Conservation (phyloP, 2,113 vertebrate genomes). For the Salvator merianae region DNA sequence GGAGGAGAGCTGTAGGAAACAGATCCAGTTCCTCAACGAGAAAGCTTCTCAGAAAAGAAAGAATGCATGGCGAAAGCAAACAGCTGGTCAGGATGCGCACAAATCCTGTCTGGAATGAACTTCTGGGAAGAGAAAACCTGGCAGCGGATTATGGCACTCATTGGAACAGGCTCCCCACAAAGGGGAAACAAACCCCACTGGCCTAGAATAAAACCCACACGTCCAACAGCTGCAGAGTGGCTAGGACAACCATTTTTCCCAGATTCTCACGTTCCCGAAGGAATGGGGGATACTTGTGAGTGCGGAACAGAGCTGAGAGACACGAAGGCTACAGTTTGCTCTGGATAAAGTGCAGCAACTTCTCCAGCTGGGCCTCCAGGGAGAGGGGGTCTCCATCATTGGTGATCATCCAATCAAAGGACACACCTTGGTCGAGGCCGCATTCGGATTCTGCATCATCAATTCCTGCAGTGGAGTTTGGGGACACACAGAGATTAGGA, state of each 20-base stretch:
- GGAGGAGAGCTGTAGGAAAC: too few relatives aligned
- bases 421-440: slow-evolving; percentile 77
- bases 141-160: background rate
- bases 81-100: background rate
- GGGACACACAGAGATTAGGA: background rate
- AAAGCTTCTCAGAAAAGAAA: background rate
- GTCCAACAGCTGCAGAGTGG: background rate
- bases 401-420: slow-evolving; percentile 60
- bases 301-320: background rate
- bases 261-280: too few relatives aligned
- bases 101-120: background rate
- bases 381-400: slow-evolving; percentile 74
- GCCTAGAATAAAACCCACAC: background rate
- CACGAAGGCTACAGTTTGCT: slow-evolving; percentile 54
- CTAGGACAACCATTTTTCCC: background rate
- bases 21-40: too few relatives aligned
- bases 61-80: too few relatives aligned
- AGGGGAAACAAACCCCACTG: too few relatives aligned
- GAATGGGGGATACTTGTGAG: too few relatives aligned
- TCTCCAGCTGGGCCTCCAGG: slow-evolving; percentile 78
- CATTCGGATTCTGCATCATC: slow-evolving; percentile 91
- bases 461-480: slow-evolving; percentile 71
- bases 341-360: slow-evolving; percentile 66
- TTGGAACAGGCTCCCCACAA: background rate
- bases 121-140: background rate